A percentile compares a stretch with the other conserved stretches of the same genome.
These are phyloP conservation scores for Nothura maculosa DNA, from an alignment of 2,797 vertebrate genomes.

Conservation along the genomic window DNA sequence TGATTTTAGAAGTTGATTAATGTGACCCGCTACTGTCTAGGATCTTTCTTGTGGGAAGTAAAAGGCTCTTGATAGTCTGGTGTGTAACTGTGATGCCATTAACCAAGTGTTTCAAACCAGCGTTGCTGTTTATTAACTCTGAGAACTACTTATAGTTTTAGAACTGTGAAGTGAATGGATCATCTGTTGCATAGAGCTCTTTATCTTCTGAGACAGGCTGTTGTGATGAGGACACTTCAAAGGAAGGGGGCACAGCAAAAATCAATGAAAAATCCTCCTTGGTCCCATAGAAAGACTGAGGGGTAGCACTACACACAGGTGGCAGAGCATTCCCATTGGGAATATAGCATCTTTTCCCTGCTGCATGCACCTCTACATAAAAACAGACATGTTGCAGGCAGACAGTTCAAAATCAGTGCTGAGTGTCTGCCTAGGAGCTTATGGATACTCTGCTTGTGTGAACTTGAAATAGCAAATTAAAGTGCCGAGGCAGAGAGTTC, in stretches of 20 bases:
- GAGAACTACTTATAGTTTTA: neutral
- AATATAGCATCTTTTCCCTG: neutral
- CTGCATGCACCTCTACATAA: neutral
- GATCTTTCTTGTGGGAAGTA: conserved; percentile 7
- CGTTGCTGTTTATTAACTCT: neutral
- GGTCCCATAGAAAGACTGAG: neutral
- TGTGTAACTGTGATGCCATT: neutral
- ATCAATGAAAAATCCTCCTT: neutral
- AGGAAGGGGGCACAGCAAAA: neutral
- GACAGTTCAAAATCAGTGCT: conserved; percentile 54
- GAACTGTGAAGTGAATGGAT: neutral
- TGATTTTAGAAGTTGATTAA: neutral
- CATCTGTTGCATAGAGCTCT: neutral
- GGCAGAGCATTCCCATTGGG: neutral
- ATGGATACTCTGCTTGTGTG: neutral
- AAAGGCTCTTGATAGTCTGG: neutral
- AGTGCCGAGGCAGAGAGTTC: conserved; percentile 3
- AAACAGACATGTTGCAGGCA: conserved; percentile 47
- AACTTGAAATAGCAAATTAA: conserved; percentile 55
- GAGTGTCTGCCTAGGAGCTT: conserved; percentile 58
- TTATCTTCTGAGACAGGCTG: neutral
- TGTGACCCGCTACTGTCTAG: neutral
- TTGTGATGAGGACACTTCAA: neutral
- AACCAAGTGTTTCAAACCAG: neutral
- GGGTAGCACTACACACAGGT: neutral